Evolutionary conservation across 2,888 invertebrate species (phyloP), one percentile per base, ranked within the genome.

Genomic region (Reticulitermes lucifugus): DNA sequence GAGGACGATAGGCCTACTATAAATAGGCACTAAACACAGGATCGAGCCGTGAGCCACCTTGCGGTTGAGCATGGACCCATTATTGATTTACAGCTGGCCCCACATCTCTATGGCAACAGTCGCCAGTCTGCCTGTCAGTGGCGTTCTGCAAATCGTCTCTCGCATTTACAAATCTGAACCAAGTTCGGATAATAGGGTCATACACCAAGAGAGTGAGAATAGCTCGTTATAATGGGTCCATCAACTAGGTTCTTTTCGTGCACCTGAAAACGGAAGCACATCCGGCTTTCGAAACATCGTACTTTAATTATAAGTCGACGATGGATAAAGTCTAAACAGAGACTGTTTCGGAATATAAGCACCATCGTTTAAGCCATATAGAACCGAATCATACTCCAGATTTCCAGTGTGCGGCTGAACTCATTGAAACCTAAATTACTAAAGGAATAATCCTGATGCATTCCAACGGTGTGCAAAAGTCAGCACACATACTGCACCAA

Each of bases 51-150:
- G 65, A 65, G 12, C 65, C 65, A 12, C 12, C 65, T 25, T n/a
- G n/a, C 9, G n/a, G 9, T 65, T 25, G 1, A 6, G 65, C 5
- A 25, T 65, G 65, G 65, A 65, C 65, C 65, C n/a, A n/a, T 65
- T 65, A 65, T 65, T 25, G 65, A 65, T 65, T n/a, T 65, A 65
- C n/a, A 5, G 65, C 65, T 25, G 25, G 65, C 7, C n/a, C 12
- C 0, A n/a, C 65, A 25, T 65, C 65, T 65, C 65, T 65, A 65
- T 65, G 65, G 65, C 65, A 65, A 65, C 65, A 65, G 65, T 65
- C 65, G 65, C 65, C 65, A 65, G 65, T 5, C 25, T n/a, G 65
- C n/a, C 65, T 65, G 65, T 65, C 65, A 65, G 65, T 25, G 65
- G 65, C 65, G 65, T 65, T n/a, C 65, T 2, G 65, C 6, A 12